Evolutionary conservation across 2,797 vertebrate species (phyloP).

Genomic region (Buphagus erythrorhynchus): DNA sequence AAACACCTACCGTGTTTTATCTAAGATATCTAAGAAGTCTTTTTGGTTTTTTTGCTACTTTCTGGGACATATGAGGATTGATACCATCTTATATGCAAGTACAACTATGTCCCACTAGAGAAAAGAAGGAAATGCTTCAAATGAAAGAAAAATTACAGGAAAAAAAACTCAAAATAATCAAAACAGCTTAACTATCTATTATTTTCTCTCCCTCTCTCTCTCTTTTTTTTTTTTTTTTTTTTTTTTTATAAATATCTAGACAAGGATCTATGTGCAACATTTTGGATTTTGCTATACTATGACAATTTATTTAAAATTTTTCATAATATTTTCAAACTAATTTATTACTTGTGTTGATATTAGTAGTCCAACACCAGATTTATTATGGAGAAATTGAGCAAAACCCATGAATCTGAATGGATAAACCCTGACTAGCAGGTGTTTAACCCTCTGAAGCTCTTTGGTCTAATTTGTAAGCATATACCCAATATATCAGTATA

Average conservation of each 20-base stretch:
- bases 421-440: background rate
- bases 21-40: background rate
- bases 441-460: background rate
- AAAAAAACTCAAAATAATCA: background rate
- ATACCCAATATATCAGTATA: background rate
- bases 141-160: background rate
- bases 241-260: background rate
- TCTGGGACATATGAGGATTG: background rate
- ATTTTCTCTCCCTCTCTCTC: too few relatives aligned
- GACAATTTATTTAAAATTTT: background rate
- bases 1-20: conserved; percentile 7
- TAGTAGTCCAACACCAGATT: background rate
- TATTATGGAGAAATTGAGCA: background rate
- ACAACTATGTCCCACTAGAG: background rate
- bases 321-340: background rate
- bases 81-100: background rate
- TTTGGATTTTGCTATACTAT: background rate
- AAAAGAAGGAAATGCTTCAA: background rate
- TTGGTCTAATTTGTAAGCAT: background rate
- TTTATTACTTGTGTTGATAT: background rate
- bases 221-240: too few relatives aligned
- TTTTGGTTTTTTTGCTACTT: background rate
- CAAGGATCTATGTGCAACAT: background rate
- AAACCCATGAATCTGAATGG: background rate
- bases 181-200: background rate